Evolutionary conservation across 2,888 invertebrate genomes (phyloP).

Genomic region (Ophion ellenae): DNA sequence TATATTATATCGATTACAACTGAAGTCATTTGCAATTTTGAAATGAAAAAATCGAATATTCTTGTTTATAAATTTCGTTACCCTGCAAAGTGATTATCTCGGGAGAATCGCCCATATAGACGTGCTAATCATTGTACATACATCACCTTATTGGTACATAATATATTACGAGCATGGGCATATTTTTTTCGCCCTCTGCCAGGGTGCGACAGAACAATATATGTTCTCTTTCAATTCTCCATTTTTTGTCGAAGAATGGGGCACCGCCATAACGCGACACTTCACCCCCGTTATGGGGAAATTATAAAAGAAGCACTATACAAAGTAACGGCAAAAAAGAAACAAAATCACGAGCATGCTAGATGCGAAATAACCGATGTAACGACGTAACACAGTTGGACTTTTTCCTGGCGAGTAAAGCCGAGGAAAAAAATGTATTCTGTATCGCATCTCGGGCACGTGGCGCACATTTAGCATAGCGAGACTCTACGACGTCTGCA

Average conservation of each 20-base stretch:
- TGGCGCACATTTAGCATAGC: slow-evolving; percentile 32
- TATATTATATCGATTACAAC: no score
- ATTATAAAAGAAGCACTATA: background rate
- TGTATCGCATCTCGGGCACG: slow-evolving; percentile 45
- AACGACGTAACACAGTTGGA: slow-evolving; percentile 18
- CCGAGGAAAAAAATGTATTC: slow-evolving; percentile 13
- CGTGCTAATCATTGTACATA: no score
- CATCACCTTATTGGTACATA: no score
- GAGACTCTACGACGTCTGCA: slow-evolving; percentile 13
- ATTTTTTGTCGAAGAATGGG: background rate
- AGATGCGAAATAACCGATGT: background rate
- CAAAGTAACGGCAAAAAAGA: background rate
- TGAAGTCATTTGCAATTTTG: no score
- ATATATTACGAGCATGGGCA: background rate
- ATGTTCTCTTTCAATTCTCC: background rate
- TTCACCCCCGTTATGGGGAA: background rate
- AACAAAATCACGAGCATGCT: background rate
- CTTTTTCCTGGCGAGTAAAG: slow-evolving; percentile 16
- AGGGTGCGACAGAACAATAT: background rate
- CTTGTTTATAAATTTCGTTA: no score
- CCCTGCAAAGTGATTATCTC: no score
- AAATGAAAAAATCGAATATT: no score
- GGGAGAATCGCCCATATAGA: no score
- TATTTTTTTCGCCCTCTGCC: background rate
- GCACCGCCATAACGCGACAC: background rate